A percentile compares a stretch with the other conserved stretches of the same genome.
These are phyloP conservation scores for Labeo calbasu DNA, from an alignment of 2,797 vertebrate species.

Conservation along the genomic window DNA sequence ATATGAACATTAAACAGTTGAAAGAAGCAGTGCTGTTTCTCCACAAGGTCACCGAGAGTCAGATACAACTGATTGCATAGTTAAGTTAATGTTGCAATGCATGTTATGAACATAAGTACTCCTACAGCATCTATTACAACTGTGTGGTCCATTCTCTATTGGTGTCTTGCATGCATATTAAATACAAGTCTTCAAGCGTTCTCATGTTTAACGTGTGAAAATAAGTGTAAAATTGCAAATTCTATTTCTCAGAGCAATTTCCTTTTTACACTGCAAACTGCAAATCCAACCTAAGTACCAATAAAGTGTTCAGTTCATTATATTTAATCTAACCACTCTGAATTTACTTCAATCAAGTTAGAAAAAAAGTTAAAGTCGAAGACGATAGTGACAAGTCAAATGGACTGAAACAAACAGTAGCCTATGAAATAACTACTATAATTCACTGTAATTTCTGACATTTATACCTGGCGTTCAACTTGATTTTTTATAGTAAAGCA, in stretches of 20 bases:
- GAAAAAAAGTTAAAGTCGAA: not conserved
- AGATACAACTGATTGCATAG: not conserved
- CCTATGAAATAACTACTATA: not conserved
- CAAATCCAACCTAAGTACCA: not conserved
- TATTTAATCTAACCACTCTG: not conserved
- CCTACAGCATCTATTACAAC: not conserved
- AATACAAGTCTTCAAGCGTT: not conserved
- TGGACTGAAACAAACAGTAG: not conserved
- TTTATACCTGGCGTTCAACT: not conserved
- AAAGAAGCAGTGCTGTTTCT: not conserved
- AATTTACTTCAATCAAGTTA: not conserved
- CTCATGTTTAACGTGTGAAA: not conserved
- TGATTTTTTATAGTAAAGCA: too few relatives aligned
- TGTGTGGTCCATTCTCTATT: not conserved
- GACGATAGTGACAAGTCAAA: not conserved
- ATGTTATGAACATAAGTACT: not conserved
- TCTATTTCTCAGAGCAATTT: not conserved
- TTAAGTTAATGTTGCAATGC: not conserved
- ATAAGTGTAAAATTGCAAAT: not conserved
- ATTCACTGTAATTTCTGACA: not conserved
- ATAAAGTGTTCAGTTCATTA: not conserved
- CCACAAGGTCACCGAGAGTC: not conserved
- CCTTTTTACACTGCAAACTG: not conserved
- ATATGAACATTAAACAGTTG: not conserved
- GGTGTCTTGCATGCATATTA: not conserved